A percentile compares a stretch with the other conserved stretches of the same genome.
Evolutionary conservation across 2,888 invertebrate genomes (phyloP).

Genomic region (Noctuana brunneofusca): DNA sequence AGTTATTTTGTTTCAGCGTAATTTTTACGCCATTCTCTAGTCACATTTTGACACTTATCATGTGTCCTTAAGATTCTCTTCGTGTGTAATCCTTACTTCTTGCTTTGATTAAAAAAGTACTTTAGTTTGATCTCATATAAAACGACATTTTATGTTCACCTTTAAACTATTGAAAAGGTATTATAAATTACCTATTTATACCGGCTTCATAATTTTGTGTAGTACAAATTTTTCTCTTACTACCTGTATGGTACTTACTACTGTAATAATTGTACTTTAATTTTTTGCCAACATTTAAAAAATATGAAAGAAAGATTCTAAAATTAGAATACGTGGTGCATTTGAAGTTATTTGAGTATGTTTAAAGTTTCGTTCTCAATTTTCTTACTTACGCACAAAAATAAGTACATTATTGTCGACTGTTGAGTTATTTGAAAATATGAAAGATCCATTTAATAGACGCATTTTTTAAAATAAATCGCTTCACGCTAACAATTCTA

Average conservation of each 20-base stretch:
- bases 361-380: not conserved
- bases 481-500: not conserved
- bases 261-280: too few relatives aligned
- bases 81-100: conserved; percentile 30
- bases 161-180: not conserved
- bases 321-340: not conserved
- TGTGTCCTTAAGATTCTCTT: conserved; percentile 46
- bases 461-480: not conserved
- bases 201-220: not conserved
- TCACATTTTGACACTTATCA: conserved; percentile 61
- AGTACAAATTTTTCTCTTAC: not conserved
- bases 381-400: conserved; percentile 10
- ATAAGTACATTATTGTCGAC: conserved; percentile 10
- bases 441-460: conserved; percentile 26
- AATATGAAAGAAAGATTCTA: not conserved
- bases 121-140: conserved; percentile 6
- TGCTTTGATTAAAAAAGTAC: not conserved
- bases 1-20: conserved; percentile 55
- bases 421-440: conserved; percentile 5
- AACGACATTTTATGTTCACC: not conserved
- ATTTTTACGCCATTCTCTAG: conserved; percentile 64
- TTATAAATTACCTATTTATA: not conserved
- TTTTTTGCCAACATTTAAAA: not conserved
- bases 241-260: too few relatives aligned
- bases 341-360: not conserved